Evolutionary conservation across 2,797 vertebrate species (phyloP).

Genomic region (Cottoperca gobio): DNA sequence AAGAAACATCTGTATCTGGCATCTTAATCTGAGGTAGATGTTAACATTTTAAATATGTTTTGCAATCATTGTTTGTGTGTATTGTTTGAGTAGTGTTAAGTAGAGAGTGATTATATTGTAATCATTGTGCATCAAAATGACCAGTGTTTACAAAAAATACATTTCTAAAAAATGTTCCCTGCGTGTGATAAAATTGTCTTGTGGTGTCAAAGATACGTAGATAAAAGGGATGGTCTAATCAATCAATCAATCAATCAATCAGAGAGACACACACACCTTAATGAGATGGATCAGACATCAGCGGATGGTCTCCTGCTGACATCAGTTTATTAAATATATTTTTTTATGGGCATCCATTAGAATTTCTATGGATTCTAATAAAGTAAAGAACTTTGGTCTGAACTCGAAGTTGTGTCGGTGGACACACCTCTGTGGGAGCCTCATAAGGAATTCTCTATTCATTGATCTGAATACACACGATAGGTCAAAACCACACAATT

Average conservation of each 20-base stretch:
- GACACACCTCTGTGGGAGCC: conserved; percentile 44
- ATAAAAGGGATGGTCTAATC: too few relatives aligned
- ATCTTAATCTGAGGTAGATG: background rate
- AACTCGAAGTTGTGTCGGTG: conserved; percentile 39
- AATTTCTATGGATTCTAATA: conserved; percentile 57
- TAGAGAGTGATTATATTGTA: conserved; percentile 29
- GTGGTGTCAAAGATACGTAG: conserved; percentile 3
- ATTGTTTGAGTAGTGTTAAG: too few relatives aligned
- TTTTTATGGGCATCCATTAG: conserved; percentile 54
- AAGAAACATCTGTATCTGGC: background rate
- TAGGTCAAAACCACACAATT: conserved; percentile 38
- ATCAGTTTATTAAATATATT: conserved; percentile 53
- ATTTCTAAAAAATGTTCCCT: conserved; percentile 24
- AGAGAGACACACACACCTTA: conserved; percentile 24
- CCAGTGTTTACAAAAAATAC: conserved; percentile 73
- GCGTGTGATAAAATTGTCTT: conserved; percentile 17
- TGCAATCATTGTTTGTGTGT: background rate
- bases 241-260: too few relatives aligned
- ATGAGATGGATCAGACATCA: conserved; percentile 50
- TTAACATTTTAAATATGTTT: conserved; percentile 5
- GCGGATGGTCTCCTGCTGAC: conserved; percentile 57
- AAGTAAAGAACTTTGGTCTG: conserved; percentile 39
- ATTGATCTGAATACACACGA: conserved; percentile 44
- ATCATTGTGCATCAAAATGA: conserved; percentile 30
- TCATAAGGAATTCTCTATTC: conserved; percentile 45